phyloP scores from a whole-genome alignment of 2,888 invertebrate species.

The Dynastes grantii region DNA sequence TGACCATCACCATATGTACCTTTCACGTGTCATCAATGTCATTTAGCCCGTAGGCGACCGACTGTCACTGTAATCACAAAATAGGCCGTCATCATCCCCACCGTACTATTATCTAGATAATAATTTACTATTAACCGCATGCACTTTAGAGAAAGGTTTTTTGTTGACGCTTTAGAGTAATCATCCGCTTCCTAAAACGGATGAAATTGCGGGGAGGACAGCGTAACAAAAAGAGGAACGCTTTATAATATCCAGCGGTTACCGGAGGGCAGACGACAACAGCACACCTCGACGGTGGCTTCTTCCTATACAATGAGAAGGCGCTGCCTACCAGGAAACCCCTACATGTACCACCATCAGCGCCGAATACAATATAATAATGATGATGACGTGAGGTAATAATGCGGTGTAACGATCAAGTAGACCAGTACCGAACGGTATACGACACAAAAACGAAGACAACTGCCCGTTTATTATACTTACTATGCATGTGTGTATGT shows the following conservation, averaged over 20 bases:
- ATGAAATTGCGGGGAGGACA: slow-evolving; percentile 10
- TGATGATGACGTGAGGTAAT: slow-evolving; percentile 36
- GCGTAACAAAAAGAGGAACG: not conserved
- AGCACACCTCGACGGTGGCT: slow-evolving; percentile 16
- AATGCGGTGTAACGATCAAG: slow-evolving; percentile 46
- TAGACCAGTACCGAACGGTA: slow-evolving; percentile 19
- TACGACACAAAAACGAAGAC: slow-evolving; percentile 13
- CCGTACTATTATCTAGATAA: slow-evolving; percentile 19
- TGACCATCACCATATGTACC: no score
- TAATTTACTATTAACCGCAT: slow-evolving; percentile 30
- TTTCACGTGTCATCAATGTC: not conserved
- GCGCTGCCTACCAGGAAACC: slow-evolving; percentile 39
- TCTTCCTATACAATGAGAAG: no score
- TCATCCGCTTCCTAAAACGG: slow-evolving; percentile 39
- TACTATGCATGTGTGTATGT: not conserved
- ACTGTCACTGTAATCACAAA: slow-evolving; percentile 25
- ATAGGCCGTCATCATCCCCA: not conserved
- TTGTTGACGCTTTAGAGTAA: slow-evolving; percentile 36
- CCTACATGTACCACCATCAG: slow-evolving; percentile 21
- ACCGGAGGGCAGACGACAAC: slow-evolving; percentile 19
- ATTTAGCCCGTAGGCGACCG: not conserved
- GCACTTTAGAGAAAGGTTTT: slow-evolving; percentile 16
- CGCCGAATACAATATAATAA: slow-evolving; percentile 25
- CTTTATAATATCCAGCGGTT: not conserved
- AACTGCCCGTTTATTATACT: slow-evolving; percentile 10